These are phyloP conservation scores for Channa striata DNA, from an alignment of 2,797 vertebrate genomes.

Conservation along the genomic window DNA sequence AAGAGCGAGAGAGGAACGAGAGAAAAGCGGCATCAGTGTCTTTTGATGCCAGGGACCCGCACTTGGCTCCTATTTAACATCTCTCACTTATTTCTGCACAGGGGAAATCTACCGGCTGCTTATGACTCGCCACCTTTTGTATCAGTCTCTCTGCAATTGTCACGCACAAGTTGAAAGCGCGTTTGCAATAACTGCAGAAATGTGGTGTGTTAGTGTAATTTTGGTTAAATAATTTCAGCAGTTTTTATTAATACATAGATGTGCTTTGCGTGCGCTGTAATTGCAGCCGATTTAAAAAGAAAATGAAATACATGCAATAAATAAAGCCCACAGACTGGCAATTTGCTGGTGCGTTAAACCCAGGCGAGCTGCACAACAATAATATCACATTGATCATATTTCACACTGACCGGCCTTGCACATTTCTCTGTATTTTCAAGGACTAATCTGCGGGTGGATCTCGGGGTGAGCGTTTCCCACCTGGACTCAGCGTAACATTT, in stretches of 20 bases:
- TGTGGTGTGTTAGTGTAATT: slow-evolving; percentile 3
- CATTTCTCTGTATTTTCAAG: slow-evolving; percentile 53
- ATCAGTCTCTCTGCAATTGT: slow-evolving; percentile 5
- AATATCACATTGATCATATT: slow-evolving; percentile 26
- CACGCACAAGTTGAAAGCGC: slow-evolving; percentile 2
- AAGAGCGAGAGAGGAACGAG: slow-evolving; percentile 50
- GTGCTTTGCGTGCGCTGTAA: slow-evolving; percentile 14
- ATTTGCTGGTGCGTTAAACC: neutral
- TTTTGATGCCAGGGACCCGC: slow-evolving; percentile 54
- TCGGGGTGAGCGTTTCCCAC: slow-evolving; percentile 63
- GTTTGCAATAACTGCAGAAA: slow-evolving; percentile 19
- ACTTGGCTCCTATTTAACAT: slow-evolving; percentile 48
- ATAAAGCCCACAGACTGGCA: neutral
- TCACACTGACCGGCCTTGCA: slow-evolving; percentile 30
- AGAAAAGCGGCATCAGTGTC: slow-evolving; percentile 52
- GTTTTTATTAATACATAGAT: slow-evolving; percentile 9
- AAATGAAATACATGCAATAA: neutral
- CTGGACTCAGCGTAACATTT: slow-evolving; percentile 65
- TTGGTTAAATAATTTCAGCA: neutral
- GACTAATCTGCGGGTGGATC: slow-evolving; percentile 61
- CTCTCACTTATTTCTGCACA: slow-evolving; percentile 32
- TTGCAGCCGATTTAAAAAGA: slow-evolving; percentile 5
- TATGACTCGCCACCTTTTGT: slow-evolving; percentile 16
- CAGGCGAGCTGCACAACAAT: slow-evolving; percentile 9
- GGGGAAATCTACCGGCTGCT: slow-evolving; percentile 12